Evolutionary conservation across 2,113 vertebrate genomes (phyloP), one percentile per base, ranked within the genome.

Genomic region (Coregonus clupeaformis): DNA sequence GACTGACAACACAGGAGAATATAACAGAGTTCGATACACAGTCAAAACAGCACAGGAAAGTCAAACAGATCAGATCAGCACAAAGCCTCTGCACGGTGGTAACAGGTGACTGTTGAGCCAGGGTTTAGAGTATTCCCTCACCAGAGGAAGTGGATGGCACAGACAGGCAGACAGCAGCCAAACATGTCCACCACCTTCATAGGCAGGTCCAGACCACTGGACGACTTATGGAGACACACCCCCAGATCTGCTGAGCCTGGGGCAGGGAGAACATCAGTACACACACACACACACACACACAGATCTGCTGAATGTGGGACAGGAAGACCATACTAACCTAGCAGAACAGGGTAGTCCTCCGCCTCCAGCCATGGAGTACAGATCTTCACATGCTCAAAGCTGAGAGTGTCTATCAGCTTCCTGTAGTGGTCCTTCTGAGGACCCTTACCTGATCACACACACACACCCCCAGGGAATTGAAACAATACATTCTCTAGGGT

Each of bases 171-270:
- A 70, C 94, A 96, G 80, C 97, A 98, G 82, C 98, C 98, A 4
- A 99, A 98, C 98, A 99, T 99, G 91, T 99, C 97, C 30, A 99
- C 97, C 89, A 99, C 98, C 86, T 99, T 99, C 98, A 99, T 99
- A 74, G 97, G 98, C 71, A 99, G 91, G 84, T 99, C 97, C 82
- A 99, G 89, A 72, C 97, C 95, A 1, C 97, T 98, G 42, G 97
- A 98, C 6, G 98, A 99, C 83, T 89, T 96, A 86, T 99, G 98
- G 69, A 99, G 95, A 81, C 30, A 32, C 30, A 32, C 30, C 5
- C 32, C 5, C 27, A 27, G 27, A 27, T 27, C 27, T 27, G 27
- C 27, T 27, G 27, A 27, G 5, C 30, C 30, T 30, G 30, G 30
- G 30, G 5, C 30, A 30, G 30, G 30, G 4, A 30, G 30, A 30